phyloP scores from a whole-genome alignment of 2,113 vertebrate genomes.

The Tor tambroides region DNA sequence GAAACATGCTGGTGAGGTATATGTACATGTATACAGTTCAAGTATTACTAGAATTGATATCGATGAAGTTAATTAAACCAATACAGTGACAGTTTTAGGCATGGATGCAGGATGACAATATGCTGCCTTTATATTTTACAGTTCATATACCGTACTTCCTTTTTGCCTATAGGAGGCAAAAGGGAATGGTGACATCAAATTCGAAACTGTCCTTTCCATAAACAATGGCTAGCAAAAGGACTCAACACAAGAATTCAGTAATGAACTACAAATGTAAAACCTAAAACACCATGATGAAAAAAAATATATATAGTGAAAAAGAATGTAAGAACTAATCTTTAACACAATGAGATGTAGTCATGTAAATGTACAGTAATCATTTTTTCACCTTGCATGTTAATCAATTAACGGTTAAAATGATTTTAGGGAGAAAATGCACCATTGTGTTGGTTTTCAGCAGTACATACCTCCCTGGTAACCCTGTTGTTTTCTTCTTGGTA shows the following conservation, averaged over 20 bases:
- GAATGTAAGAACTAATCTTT: too few relatives aligned
- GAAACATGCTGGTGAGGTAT: neutral
- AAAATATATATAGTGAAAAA: neutral
- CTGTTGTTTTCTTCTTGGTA: accelerated
- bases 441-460: neutral
- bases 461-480: neutral
- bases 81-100: neutral
- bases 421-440: too few relatives aligned
- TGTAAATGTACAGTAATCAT: too few relatives aligned
- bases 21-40: neutral
- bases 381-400: too few relatives aligned
- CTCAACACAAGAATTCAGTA: neutral
- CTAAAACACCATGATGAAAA: neutral
- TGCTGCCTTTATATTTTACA: neutral
- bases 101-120: neutral
- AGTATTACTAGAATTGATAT: neutral
- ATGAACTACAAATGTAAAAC: neutral
- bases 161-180: neutral
- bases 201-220: too few relatives aligned
- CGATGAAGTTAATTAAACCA: neutral
- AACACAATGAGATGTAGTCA: too few relatives aligned
- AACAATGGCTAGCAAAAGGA: neutral
- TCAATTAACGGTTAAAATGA: too few relatives aligned
- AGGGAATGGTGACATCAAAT: neutral
- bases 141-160: neutral